Percentiles rank a stretch among this genome's conserved stretches.
Evolutionary conservation across 2,888 invertebrate species (phyloP).

Genomic region (Troilus luridus): DNA sequence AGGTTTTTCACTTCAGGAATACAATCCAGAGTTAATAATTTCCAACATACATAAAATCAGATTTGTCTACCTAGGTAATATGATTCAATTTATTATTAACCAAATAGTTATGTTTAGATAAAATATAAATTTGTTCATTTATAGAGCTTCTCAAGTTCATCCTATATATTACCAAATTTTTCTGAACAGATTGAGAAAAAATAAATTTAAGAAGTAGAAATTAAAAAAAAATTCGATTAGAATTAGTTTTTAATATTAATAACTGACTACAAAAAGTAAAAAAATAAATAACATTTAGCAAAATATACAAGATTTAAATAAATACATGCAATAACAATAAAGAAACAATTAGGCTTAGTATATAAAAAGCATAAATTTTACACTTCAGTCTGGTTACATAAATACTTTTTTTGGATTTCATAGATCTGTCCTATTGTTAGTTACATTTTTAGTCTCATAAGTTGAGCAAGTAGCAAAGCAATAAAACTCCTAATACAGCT

Average conservation of each 20-base stretch:
- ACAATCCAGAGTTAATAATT: no score
- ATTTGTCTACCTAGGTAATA: no score
- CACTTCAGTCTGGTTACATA: constrained; percentile 19
- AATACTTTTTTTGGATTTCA: background rate
- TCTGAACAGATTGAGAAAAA: background rate
- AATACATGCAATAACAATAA: constrained; percentile 35
- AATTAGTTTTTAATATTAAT: constrained; percentile 22
- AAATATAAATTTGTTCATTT: no score
- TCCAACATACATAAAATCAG: no score
- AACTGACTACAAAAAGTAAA: constrained; percentile 45
- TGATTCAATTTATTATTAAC: no score
- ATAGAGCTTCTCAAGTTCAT: background rate
- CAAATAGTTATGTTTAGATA: no score
- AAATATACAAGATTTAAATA: constrained; percentile 35
- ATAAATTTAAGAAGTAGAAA: background rate
- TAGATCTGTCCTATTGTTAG: background rate
- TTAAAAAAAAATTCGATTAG: background rate
- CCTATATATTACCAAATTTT: background rate
- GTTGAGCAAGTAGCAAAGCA: background rate
- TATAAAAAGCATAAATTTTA: background rate
- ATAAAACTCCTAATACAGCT: background rate
- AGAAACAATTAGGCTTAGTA: background rate
- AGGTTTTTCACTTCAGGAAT: no score
- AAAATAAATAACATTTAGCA: constrained; percentile 45
- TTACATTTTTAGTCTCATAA: background rate